Conservation (phyloP, 2,888 invertebrate genomes). For the Formica aserva region DNA sequence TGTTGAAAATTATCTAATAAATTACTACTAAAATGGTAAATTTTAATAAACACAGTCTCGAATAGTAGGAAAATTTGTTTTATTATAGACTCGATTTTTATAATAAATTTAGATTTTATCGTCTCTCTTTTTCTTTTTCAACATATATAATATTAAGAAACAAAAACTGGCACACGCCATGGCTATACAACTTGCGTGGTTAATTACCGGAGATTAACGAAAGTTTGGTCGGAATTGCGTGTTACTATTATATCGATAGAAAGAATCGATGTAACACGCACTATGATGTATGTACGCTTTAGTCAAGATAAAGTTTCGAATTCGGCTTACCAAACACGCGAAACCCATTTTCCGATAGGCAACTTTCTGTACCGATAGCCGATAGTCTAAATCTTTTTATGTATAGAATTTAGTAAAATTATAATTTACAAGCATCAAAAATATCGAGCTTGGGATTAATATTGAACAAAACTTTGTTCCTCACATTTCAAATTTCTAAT, state of each 20-base stretch:
- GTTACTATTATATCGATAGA: slow-evolving; percentile 24
- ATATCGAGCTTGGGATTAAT: background rate
- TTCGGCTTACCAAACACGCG: slow-evolving; percentile 19
- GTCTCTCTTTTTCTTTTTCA: background rate
- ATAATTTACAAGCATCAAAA: background rate
- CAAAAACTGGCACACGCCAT: background rate
- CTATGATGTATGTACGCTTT: slow-evolving; percentile 22
- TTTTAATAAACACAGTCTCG: background rate
- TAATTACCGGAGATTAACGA: slow-evolving; percentile 5
- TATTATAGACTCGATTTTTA: background rate
- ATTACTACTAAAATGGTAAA: background rate
- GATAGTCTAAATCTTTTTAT: slow-evolving; percentile 8
- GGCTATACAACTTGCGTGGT: slow-evolving; percentile 30
- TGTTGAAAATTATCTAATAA: background rate
- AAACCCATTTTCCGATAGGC: slow-evolving; percentile 2
- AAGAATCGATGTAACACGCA: slow-evolving; percentile 45
- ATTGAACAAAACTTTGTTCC: background rate
- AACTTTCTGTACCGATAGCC: slow-evolving; percentile 35
- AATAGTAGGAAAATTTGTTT: background rate
- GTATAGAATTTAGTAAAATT: slow-evolving; percentile 1
- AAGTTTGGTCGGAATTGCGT: slow-evolving; percentile 46
- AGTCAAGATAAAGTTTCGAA: slow-evolving; percentile 43
- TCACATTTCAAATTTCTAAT: background rate
- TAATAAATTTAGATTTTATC: background rate
- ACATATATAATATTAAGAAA: slow-evolving; percentile 15